Evolutionary conservation across 2,113 vertebrate genomes (phyloP), one percentile per base, ranked within the genome.

Genomic region (Tyto alba): DNA sequence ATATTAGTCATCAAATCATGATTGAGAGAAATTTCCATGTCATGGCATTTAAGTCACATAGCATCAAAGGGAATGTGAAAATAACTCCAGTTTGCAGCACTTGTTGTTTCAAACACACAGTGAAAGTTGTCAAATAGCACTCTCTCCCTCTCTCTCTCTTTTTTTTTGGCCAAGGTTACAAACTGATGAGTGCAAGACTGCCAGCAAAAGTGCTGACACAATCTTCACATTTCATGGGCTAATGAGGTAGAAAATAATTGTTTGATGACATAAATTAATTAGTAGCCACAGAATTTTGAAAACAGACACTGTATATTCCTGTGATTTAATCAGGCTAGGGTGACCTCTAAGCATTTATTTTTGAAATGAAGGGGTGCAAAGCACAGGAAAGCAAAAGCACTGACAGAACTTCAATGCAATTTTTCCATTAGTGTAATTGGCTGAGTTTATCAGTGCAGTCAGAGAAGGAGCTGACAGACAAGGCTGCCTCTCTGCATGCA

Each of bases 241-340:
- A 96, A 97, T 88, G 94, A 97, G 89, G 92, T 95, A 96, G 96
- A 95, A 97, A 96, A 97, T 95, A 96, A 97, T 92, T 95, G 84
- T 95, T 95, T 89, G 92, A 91, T 95, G 95, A 92, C 94, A 96
- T 91, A 97, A 96, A 97, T 96, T 92, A 96, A 96, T 93, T 95
- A 93, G 84, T 41, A 89, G 80, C 69, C 87, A 75, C 88, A 69
- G 62, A 85, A 79, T 91, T 94, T 89, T 95, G 90, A 95, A 96
- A 95, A 89, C 80, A 92, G 91, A 79, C 80, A 69, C 73, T 93
- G 62, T 92, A 66, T 94, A 87, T 85, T 90, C 69, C 69, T 89
- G 20, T 82, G 90, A 92, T 95, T 96, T 78, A 93, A 93, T 93
- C 69, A 95, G 48, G 23, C 32, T 72, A 56, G 48, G 71, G 86